phyloP scores from a whole-genome alignment of 35 echinoderm and acorn worm species.

The Holothuria glaberrima region DNA sequence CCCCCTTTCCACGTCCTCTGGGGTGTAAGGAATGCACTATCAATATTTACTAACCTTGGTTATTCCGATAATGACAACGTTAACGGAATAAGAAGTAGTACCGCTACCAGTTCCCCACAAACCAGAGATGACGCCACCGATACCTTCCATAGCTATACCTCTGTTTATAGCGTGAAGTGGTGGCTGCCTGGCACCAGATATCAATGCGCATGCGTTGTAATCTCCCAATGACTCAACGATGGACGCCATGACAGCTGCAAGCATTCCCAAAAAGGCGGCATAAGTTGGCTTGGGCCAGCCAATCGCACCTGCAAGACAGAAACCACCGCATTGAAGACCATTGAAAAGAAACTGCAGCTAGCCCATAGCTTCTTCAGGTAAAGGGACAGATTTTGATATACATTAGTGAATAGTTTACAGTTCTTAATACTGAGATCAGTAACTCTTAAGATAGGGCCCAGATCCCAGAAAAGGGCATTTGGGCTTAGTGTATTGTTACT shows the following conservation, averaged over 20 bases:
- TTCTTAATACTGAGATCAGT: no score
- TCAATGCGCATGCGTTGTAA: constrained; percentile 63
- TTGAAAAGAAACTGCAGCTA: no score
- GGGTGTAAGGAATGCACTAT: no score
- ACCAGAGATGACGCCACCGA: constrained; percentile 36
- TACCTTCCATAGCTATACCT: constrained; percentile 64
- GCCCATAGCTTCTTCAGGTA: no score
- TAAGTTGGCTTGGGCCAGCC: neutral
- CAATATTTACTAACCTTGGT: constrained; percentile 53
- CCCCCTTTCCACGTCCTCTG: no score
- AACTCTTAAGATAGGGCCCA: no score
- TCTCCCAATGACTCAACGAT: constrained; percentile 66
- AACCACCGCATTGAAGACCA: no score
- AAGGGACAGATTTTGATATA: no score
- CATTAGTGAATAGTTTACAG: no score
- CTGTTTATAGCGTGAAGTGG: constrained; percentile 66
- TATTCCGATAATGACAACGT: constrained; percentile 55
- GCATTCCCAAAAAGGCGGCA: constrained; percentile 43
- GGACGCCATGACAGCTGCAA: constrained; percentile 51
- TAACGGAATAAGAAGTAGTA: constrained; percentile 52
- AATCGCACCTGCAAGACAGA: constrained; percentile 13
- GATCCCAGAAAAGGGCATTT: no score
- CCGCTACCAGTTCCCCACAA: constrained; percentile 57
- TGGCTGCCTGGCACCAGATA: constrained; percentile 42
- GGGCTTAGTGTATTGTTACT: no score